Evolutionary conservation across 2,113 vertebrate genomes (phyloP).

Genomic region (Microcebus lehilahytsara): DNA sequence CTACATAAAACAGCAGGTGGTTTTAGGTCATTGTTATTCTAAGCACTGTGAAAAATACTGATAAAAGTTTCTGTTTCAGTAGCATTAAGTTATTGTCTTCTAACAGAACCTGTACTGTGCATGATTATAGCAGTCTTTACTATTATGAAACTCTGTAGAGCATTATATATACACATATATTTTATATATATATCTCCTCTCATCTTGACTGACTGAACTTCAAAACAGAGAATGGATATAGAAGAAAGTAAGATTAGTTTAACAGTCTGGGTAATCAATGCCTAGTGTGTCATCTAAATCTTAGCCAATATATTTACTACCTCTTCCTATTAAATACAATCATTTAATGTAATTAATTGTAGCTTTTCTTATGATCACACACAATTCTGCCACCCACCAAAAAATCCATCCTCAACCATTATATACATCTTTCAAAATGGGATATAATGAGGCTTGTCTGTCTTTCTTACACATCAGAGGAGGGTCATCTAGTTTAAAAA

Average conservation of each 20-base stretch:
- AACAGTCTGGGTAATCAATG: not conserved
- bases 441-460: not conserved
- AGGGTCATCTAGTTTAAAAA: not conserved
- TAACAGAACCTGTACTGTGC: not conserved
- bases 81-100: conserved; percentile 31
- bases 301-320: conserved; percentile 26
- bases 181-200: not conserved
- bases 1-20: conserved; percentile 10
- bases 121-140: conserved; percentile 8
- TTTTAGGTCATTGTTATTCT: conserved; percentile 14
- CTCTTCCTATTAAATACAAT: not conserved
- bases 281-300: not conserved
- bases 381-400: not conserved
- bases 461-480: not conserved
- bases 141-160: not conserved
- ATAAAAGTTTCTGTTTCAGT: not conserved
- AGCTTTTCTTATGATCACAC: not conserved
- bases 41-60: conserved; percentile 37
- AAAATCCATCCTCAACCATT: not conserved
- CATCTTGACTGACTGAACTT: not conserved
- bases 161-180: not conserved
- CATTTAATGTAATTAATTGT: conserved; percentile 4
- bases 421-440: not conserved
- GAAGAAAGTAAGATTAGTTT: not conserved
- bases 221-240: not conserved